Evolutionary conservation across 2,888 invertebrate genomes (phyloP).

Genomic region (Deilephila porcellus): DNA sequence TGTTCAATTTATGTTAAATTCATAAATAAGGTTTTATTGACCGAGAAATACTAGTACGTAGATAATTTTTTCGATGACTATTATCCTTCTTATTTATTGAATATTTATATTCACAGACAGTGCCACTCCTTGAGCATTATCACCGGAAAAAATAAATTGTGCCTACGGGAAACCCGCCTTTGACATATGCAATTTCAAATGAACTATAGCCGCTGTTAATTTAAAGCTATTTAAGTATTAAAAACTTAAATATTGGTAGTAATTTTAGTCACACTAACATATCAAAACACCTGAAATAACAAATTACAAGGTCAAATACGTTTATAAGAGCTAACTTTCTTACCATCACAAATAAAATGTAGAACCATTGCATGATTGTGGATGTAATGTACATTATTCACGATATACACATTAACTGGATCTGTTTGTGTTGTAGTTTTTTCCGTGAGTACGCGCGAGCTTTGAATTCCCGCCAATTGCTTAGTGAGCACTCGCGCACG

Average conservation of each 20-base stretch:
- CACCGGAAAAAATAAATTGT: neutral
- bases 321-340: conserved; percentile 51
- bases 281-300: conserved; percentile 30
- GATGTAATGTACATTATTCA: conserved; percentile 63
- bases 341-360: conserved; percentile 70
- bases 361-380: conserved; percentile 65
- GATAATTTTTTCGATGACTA: too few species aligned
- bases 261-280: neutral
- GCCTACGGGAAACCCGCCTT: neutral
- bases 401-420: conserved; percentile 69
- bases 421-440: conserved; percentile 39
- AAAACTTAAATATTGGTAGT: neutral
- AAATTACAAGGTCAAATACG: conserved; percentile 31
- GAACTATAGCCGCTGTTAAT: neutral
- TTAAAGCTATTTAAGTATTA: neutral
- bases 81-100: too few species aligned
- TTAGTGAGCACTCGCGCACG: conserved; percentile 60
- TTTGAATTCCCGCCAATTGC: conserved; percentile 71
- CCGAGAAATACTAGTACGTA: too few species aligned
- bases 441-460: conserved; percentile 49
- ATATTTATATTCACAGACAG: neutral
- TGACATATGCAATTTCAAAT: neutral
- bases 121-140: neutral
- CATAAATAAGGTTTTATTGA: too few species aligned
- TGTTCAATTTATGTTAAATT: too few species aligned